phyloP scores from a whole-genome alignment of 2,113 vertebrate species.

The Nibea coibor region DNA sequence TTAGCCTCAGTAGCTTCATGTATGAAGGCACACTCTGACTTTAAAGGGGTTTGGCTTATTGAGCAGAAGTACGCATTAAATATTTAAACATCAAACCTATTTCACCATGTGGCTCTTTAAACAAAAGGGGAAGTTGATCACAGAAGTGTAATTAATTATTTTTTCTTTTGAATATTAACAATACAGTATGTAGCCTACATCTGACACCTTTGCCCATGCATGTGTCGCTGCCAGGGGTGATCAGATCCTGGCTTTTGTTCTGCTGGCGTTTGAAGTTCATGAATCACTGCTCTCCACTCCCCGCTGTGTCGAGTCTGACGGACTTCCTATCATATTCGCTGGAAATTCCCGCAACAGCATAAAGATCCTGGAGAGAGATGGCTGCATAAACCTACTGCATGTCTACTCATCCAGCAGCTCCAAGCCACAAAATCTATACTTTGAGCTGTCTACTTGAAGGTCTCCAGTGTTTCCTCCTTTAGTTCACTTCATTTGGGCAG shows the following conservation, averaged over 20 bases:
- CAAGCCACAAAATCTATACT: slow-evolving; percentile 38
- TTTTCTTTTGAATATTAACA: slow-evolving; percentile 1
- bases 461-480: slow-evolving; percentile 32
- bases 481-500: slow-evolving; percentile 24
- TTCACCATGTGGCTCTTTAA: neutral
- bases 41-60: slow-evolving; percentile 23
- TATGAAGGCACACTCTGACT: neutral
- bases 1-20: slow-evolving; percentile 11
- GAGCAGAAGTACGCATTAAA: neutral
- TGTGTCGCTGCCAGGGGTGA: slow-evolving; percentile 7
- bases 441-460: slow-evolving; percentile 28
- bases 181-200: neutral
- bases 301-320: slow-evolving; percentile 6
- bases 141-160: neutral
- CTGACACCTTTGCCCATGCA: neutral
- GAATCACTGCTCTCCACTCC: slow-evolving; percentile 3
- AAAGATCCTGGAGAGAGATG: slow-evolving; percentile 9
- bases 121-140: neutral
- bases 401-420: neutral
- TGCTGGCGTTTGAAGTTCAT: slow-evolving; percentile 20
- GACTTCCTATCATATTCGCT: neutral
- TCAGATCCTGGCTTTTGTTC: slow-evolving; percentile 27
- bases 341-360: neutral
- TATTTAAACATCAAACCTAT: neutral
- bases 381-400: neutral